These are phyloP conservation scores for Calliopsis andreniformis DNA, from an alignment of 1,140 invertebrate genomes.

Conservation along the genomic window DNA sequence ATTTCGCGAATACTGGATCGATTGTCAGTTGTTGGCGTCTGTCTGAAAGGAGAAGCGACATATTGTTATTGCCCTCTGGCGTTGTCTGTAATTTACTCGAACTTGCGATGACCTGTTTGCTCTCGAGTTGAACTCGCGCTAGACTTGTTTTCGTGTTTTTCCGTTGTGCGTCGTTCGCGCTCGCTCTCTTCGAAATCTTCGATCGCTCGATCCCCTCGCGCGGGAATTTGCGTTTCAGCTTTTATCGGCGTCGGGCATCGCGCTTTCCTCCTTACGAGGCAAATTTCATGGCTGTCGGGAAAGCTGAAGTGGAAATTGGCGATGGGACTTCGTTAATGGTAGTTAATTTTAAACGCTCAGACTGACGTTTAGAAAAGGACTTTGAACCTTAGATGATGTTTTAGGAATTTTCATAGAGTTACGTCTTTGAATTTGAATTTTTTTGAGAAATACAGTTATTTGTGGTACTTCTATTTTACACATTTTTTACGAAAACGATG, in stretches of 20 bases:
- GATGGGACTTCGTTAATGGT: not conserved
- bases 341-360: too few species aligned
- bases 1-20: too few species aligned
- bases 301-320: not conserved
- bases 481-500: too few species aligned
- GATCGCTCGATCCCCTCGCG: not conserved
- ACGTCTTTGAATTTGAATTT: too few species aligned
- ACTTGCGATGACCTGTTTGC: constrained; percentile 1
- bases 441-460: too few species aligned
- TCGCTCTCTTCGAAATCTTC: not conserved
- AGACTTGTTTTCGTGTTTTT: constrained; percentile 20
- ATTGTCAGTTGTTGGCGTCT: not conserved
- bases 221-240: not conserved
- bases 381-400: too few species aligned
- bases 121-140: not conserved
- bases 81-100: not conserved
- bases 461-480: too few species aligned
- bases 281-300: not conserved
- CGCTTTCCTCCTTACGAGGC: not conserved
- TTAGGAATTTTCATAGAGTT: too few species aligned
- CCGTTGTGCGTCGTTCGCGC: not conserved
- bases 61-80: not conserved
- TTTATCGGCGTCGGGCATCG: not conserved
- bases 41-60: not conserved
- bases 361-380: too few species aligned